A percentile compares a stretch with the other conserved stretches of the same genome.
Conservation (phyloP, 2,888 invertebrate genomes). For the Nematopogon swammerdamellus region DNA sequence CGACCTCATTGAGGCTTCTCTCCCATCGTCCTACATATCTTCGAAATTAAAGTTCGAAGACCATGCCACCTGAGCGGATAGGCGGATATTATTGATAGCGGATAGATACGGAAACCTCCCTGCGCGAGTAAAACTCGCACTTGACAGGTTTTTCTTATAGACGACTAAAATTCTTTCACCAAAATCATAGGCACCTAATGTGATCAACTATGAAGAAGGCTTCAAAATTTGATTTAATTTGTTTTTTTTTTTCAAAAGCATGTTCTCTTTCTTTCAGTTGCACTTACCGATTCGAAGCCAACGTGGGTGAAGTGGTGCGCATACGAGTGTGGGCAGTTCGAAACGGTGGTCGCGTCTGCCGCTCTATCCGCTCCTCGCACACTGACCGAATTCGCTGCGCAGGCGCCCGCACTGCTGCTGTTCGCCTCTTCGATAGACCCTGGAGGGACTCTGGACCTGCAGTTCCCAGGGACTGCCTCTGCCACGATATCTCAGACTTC, state of each 20-base stretch:
- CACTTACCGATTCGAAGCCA: slow-evolving; percentile 83
- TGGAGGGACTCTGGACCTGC: slow-evolving; percentile 61
- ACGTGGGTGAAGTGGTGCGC: slow-evolving; percentile 75
- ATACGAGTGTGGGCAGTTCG: slow-evolving; percentile 71
- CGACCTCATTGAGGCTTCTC: too few species aligned
- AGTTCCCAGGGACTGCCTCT: slow-evolving; percentile 73
- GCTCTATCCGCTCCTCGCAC: slow-evolving; percentile 59
- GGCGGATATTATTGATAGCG: too few species aligned
- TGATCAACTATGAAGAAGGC: too few species aligned
- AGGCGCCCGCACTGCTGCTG: slow-evolving; percentile 65
- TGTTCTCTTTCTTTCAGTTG: slow-evolving; percentile 60
- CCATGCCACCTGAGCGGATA: too few species aligned
- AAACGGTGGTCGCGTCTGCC: slow-evolving; percentile 59
- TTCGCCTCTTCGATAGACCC: slow-evolving; percentile 73
- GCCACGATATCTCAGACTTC: slow-evolving; percentile 51
- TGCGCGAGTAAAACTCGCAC: too few species aligned
- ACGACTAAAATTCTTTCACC: too few species aligned
- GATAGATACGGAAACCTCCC: too few species aligned
- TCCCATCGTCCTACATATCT: too few species aligned
- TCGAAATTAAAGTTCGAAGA: too few species aligned
- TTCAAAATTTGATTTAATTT: too few species aligned
- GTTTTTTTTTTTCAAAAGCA: not conserved
- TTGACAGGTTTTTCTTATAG: too few species aligned
- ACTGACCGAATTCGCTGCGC: slow-evolving; percentile 69
- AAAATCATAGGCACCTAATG: too few species aligned